Evolutionary conservation across 64 coral and sea anemone species (phyloP).

Genomic region (Pocillopora damicornis): DNA sequence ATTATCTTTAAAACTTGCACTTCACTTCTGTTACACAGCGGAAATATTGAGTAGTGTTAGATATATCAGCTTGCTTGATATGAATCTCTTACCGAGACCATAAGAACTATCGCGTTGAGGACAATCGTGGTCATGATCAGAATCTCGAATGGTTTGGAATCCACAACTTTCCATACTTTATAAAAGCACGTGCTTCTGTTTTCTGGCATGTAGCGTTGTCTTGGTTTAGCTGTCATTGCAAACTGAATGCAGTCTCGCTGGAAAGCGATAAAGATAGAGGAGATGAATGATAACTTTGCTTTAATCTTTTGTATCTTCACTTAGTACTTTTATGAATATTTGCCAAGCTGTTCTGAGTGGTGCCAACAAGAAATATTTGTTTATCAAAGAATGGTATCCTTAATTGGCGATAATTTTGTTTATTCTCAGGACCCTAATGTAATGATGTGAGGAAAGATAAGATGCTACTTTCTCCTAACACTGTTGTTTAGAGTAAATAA

Average conservation of each 20-base stretch:
- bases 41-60: neutral
- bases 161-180: slow-evolving; percentile 92
- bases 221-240: slow-evolving; percentile 93
- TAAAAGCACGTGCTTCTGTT: slow-evolving; percentile 86
- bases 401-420: no score
- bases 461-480: no score
- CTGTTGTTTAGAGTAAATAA: no score
- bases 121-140: slow-evolving; percentile 92
- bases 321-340: no score
- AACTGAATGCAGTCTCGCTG: slow-evolving; percentile 98
- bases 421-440: no score
- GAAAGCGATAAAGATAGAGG: neutral
- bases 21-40: neutral
- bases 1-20: neutral
- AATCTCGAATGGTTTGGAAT: slow-evolving; percentile 98
- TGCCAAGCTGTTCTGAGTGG: no score
- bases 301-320: no score
- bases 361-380: no score
- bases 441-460: no score
- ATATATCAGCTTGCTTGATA: neutral
- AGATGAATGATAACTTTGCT: no score
- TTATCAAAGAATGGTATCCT: no score
- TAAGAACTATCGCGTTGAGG: slow-evolving; percentile 89
- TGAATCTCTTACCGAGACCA: slow-evolving; percentile 76
- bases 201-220: slow-evolving; percentile 98